phyloP scores from a whole-genome alignment of 2,113 vertebrate genomes.

The Pseudorhombus dupliciocellatus region DNA sequence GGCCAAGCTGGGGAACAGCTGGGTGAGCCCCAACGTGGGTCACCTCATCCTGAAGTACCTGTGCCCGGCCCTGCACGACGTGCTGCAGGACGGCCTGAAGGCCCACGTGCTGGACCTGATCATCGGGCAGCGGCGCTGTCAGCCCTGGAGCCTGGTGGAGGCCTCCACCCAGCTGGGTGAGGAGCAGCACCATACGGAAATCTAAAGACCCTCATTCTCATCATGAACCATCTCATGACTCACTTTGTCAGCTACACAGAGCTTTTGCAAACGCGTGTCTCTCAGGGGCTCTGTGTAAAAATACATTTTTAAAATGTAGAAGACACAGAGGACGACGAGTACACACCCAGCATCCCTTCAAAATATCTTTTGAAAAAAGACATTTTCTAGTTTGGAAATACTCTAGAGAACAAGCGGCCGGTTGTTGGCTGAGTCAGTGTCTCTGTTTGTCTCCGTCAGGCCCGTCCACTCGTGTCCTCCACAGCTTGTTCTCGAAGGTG shows the following conservation, averaged over 20 bases:
- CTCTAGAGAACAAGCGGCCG: not conserved
- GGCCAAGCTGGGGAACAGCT: constrained; percentile 98
- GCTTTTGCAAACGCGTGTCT: too few species aligned
- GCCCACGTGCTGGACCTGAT: constrained; percentile 93
- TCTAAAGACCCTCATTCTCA: too few species aligned
- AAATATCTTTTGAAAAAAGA: too few species aligned
- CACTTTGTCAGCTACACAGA: not conserved
- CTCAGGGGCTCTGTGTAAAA: too few species aligned
- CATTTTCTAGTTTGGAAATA: too few species aligned
- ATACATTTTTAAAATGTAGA: too few species aligned
- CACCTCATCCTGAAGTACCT: constrained; percentile 97
- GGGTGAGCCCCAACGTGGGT: constrained; percentile 95
- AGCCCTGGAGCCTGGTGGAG: constrained; percentile 95
- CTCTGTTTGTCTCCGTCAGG: constrained; percentile 72
- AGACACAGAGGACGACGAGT: too few species aligned
- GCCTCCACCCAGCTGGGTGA: constrained; percentile 88
- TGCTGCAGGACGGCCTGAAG: constrained; percentile 93
- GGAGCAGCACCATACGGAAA: not conserved
- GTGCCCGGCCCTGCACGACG: constrained; percentile 90
- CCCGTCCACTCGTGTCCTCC: constrained; percentile 92
- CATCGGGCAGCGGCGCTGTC: constrained; percentile 91
- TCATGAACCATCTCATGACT: not conserved
- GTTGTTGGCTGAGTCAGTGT: not conserved
- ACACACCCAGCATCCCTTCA: too few species aligned
- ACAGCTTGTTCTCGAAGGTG: constrained; percentile 90